Conservation (phyloP, 2,797 vertebrate genomes). For the Urosaurus nigricauda region DNA sequence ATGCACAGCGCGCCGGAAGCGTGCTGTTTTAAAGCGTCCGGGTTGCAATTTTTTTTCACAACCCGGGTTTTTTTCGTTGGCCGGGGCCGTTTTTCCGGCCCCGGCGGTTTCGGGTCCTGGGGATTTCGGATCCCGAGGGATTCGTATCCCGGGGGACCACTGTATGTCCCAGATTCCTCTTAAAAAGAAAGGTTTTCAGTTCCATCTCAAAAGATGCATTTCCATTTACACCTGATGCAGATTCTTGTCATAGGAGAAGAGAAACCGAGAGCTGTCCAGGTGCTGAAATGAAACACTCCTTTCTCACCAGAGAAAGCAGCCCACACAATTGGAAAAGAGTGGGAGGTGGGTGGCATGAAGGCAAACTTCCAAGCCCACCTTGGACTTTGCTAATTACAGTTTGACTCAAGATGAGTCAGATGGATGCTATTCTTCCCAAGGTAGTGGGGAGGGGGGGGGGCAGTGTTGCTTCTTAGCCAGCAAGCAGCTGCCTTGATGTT, state of each 20-base stretch:
- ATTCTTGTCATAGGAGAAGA: neutral
- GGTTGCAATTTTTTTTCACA: too few species aligned
- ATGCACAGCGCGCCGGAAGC: too few species aligned
- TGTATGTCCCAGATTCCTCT: neutral
- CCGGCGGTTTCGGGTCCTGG: too few species aligned
- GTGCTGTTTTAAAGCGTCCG: too few species aligned
- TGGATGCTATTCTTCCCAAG: neutral
- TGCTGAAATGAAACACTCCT: slow-evolving; percentile 10
- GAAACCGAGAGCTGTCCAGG: slow-evolving; percentile 29
- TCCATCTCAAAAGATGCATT: neutral
- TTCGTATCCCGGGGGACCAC: too few species aligned
- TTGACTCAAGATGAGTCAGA: slow-evolving; percentile 11
- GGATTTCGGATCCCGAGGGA: too few species aligned
- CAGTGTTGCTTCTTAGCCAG: neutral
- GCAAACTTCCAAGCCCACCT: neutral
- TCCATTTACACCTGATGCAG: neutral
- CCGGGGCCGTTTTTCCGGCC: too few species aligned
- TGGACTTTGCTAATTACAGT: slow-evolving; percentile 21
- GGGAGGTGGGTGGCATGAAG: neutral
- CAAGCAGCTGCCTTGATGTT: slow-evolving; percentile 2
- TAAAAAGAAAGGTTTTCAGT: neutral
- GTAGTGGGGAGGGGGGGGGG: too few species aligned
- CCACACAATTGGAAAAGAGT: neutral
- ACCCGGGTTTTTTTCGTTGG: too few species aligned
- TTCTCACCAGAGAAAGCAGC: neutral